Evolutionary conservation across 2,113 vertebrate species (phyloP).

Genomic region (Bubalus kerabau): DNA sequence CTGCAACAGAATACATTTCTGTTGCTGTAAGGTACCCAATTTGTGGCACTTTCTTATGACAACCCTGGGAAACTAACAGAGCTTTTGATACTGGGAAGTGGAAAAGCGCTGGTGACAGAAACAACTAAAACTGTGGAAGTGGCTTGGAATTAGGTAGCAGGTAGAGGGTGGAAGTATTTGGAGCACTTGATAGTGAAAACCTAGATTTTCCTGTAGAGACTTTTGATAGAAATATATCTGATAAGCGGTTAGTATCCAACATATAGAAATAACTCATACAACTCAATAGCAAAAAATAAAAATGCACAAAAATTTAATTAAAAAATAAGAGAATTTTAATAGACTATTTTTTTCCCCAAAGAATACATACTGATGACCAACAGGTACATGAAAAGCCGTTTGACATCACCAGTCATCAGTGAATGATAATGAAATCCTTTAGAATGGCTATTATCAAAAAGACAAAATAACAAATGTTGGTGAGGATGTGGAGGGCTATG

Average conservation of each 20-base stretch:
- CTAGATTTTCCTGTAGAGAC: background rate
- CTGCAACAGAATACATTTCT: background rate
- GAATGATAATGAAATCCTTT: background rate
- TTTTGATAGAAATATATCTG: background rate
- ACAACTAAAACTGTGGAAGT: background rate
- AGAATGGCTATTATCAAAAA: background rate
- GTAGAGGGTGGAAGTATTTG: background rate
- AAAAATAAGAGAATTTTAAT: background rate
- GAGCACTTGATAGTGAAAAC: background rate
- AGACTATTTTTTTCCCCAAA: background rate
- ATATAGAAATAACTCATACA: background rate
- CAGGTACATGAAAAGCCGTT: background rate
- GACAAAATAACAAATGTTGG: background rate
- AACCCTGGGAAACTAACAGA: background rate
- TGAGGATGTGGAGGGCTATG: background rate
- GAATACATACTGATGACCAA: background rate
- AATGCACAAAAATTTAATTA: background rate
- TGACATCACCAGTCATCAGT: background rate
- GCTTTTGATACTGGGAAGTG: background rate
- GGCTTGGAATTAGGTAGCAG: background rate
- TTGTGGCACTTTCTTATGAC: background rate
- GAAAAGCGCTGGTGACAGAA: background rate
- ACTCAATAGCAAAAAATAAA: background rate
- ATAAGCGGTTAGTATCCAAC: background rate
- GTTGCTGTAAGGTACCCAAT: background rate